Evolutionary conservation across 2,888 invertebrate genomes (phyloP), one percentile per base, ranked within the genome.

Genomic region (Chalcosyrphus nemorum): DNA sequence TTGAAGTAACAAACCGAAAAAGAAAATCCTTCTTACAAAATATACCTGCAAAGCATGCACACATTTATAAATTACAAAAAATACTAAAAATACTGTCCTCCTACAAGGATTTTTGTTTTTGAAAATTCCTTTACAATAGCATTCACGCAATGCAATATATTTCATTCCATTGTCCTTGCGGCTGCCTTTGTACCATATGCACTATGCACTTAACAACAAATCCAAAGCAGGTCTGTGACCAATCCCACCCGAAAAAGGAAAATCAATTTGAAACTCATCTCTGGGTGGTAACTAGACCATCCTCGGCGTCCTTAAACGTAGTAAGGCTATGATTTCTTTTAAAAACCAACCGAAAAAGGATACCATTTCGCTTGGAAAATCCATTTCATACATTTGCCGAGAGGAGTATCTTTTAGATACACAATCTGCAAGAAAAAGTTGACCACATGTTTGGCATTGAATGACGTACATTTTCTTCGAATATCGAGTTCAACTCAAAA

Each of bases 261-360:
- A 71, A 59, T 27, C 45, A 66, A 82, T 77, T 82, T 56, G 61
- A 78, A 72, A 68, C 72, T 72, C 82, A 82, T 72, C 56, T 72
- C 77, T 77, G 82, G 82, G 77, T 78, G 82, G 82, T 82, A 72
- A 82, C 81, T 66, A 56, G 72, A 61, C 59, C 38, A 52, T 76
- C 70, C 81, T 38, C n/a, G 43, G 32, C 24, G 38, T n/a, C 41
- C 29, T 45, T 50, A 35, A 35, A 32, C 9, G 35, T n/a, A 35
- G 32, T n/a, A 29, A 41, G 50, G 27, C 13, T 59, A 4, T 29
- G 19, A 47, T 15, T 43, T 56, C 17, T 43, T 68, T 24, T n/a
- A 17, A n/a, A 43, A 43, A 5, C 19, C 9, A 45, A 21, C 13
- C 13, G 3, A 52, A 63, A 78, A 52, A 45, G 19, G 29, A 77